phyloP scores from a whole-genome alignment of 2,113 vertebrate genomes.

The Mustela nigripes region DNA sequence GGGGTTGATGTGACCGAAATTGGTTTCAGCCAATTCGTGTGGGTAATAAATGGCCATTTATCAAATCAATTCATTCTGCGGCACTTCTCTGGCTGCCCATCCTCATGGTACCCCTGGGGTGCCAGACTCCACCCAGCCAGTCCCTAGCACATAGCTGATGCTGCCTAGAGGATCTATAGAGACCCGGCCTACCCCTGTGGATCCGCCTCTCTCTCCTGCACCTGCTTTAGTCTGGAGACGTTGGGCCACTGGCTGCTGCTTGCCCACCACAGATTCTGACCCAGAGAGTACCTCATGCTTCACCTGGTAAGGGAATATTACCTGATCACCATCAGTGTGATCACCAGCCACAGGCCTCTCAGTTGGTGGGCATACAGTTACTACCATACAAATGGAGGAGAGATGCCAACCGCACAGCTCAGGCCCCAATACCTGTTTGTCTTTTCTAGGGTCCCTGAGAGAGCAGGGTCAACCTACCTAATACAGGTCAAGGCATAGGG shows the following conservation, averaged over 20 bases:
- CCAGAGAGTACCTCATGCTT: not conserved
- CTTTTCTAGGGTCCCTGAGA: not conserved
- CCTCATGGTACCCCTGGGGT: constrained; percentile 77
- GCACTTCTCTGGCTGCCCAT: constrained; percentile 71
- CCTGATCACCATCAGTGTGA: constrained; percentile 86
- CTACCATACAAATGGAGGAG: constrained; percentile 70
- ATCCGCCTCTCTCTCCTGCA: not conserved
- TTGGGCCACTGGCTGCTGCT: not conserved
- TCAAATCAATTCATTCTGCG: constrained; percentile 92
- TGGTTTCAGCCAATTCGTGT: constrained; percentile 97
- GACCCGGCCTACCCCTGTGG: not conserved
- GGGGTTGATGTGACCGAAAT: constrained; percentile 92
- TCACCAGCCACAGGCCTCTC: constrained; percentile 74
- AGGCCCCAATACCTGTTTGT: not conserved
- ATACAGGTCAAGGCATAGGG: not conserved
- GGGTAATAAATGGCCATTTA: constrained; percentile 96
- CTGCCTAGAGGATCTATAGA: not conserved
- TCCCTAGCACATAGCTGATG: constrained; percentile 41
- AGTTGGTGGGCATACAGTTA: constrained; percentile 31
- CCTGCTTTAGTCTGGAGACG: not conserved
- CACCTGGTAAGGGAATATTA: not conserved
- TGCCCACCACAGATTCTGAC: not conserved
- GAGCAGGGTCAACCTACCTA: not conserved
- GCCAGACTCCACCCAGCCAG: constrained; percentile 71
- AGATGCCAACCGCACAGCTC: not conserved